Base-by-base conservation (phyloP, 2,113 vertebrate genomes). In the Aleadryas rufinucha region DNA sequence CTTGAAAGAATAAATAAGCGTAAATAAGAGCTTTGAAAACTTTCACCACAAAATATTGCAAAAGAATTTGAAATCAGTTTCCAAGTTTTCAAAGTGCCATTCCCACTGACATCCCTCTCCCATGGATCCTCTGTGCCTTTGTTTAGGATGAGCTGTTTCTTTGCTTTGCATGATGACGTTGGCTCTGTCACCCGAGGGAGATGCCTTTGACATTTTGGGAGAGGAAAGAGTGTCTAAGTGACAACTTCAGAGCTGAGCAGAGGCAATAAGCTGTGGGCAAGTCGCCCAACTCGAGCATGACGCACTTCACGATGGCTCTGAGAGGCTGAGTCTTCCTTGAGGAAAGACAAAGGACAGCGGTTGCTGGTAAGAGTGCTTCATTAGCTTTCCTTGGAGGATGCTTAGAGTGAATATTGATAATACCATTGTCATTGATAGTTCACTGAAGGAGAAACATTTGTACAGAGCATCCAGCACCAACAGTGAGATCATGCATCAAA, bases 401-500 rank as follows among this genome's bases (percentile, higher is more conserved):
- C 76, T 60, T 21, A 44, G 89, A 86, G 75, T 0, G n/a, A 96
- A 96, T 96, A 96, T 87, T 93, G 93, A 93, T 97, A 97, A 97
- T 93, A 89, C 82, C 89, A 70, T 92, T 97, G 98, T 96, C 96
- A 97, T 95, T 96, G 96, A 94, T 21, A 60, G 90, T 42, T 92
- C 87, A 82, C 63, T 90, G 96, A 96, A 97, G 97, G 97, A 93
- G 95, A 93, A 96, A 49, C 50, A 41, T 92, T 97, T 47, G 94
- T 96, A 89, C 83, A 84, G 82, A 90, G 93, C 95, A 87, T 96
- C 84, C 81, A 92, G 97, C 89, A 95, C 70, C 95, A 96, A 44
- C 81, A 72, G 97, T 97, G 97, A 97, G 96, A 72, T 95, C 97
- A 97, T 31, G 81, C 92, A 85, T 81, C 96, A 94, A 92, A 87